Conservation (phyloP, 2,113 vertebrate genomes). For the Corydoras maculifer region DNA sequence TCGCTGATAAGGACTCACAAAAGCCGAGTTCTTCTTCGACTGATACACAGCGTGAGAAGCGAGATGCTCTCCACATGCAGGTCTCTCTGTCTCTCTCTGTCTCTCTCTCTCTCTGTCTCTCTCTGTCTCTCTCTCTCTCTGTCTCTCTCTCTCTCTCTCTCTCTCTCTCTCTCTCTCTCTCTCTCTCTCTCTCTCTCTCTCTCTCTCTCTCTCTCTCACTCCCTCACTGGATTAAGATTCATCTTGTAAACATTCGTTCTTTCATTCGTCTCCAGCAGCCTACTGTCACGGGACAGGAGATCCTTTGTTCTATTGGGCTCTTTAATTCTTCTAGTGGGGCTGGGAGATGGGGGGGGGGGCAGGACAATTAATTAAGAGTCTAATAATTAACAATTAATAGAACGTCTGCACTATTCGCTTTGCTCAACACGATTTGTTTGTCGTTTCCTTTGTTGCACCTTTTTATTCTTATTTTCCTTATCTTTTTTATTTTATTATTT, state of each 20-base stretch:
- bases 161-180: neutral
- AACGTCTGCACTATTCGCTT: conserved; percentile 28
- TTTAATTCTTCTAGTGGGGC: too few relatives aligned
- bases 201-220: neutral
- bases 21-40: conserved; percentile 3
- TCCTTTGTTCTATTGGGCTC: too few relatives aligned
- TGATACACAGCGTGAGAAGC: neutral
- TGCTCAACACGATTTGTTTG: too few relatives aligned
- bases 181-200: too few relatives aligned
- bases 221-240: neutral
- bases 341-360: too few relatives aligned
- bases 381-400: too few relatives aligned
- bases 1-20: conserved; percentile 21
- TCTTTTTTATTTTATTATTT: neutral
- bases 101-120: too few relatives aligned
- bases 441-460: too few relatives aligned
- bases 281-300: too few relatives aligned
- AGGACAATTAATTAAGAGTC: too few relatives aligned
- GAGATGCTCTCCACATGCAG: too few relatives aligned
- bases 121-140: neutral
- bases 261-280: neutral
- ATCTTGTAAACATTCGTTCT: conserved; percentile 18
- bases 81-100: too few relatives aligned
- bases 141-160: neutral
- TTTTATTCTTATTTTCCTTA: neutral